phyloP scores from a whole-genome alignment of 2,113 vertebrate genomes.

The Thamnaconus septentrionalis region DNA sequence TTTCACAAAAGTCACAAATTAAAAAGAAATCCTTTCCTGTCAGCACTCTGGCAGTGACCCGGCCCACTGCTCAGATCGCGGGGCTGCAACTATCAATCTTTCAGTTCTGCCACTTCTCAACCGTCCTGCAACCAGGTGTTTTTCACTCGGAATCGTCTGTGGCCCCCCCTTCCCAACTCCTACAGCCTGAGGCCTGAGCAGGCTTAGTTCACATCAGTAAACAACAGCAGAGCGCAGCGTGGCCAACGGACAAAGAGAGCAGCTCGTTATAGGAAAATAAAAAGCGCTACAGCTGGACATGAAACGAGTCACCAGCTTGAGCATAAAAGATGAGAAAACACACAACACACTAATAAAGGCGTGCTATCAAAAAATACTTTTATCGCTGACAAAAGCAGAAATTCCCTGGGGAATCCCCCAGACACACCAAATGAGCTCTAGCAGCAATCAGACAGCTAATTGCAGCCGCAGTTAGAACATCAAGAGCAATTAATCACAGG shows the following conservation, averaged over 20 bases:
- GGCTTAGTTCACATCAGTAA: too few relatives aligned
- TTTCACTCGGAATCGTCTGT: constrained; percentile 38
- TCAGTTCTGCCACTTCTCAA: constrained; percentile 14
- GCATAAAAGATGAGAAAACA: too few relatives aligned
- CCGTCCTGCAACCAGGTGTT: constrained; percentile 49
- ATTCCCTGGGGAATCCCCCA: constrained; percentile 28
- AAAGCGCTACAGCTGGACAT: constrained; percentile 10
- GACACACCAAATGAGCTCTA: constrained; percentile 19
- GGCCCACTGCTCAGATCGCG: constrained; percentile 2
- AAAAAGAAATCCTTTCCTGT: neutral
- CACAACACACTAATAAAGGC: too few relatives aligned
- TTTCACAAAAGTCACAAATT: too few relatives aligned
- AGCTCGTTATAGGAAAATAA: neutral
- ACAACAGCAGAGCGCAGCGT: too few relatives aligned
- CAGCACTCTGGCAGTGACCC: neutral
- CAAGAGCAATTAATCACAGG: constrained; percentile 58
- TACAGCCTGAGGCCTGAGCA: too few relatives aligned
- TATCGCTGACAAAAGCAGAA: neutral
- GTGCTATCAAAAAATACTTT: neutral
- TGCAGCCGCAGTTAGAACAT: constrained; percentile 49
- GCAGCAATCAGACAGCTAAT: constrained; percentile 63
- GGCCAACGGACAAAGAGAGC: too few relatives aligned
- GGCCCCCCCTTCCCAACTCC: neutral
- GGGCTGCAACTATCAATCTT: constrained; percentile 20
- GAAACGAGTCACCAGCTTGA: constrained; percentile 23